Conservation (phyloP, 2,797 vertebrate species). For the Gymnodraco acuticeps region DNA sequence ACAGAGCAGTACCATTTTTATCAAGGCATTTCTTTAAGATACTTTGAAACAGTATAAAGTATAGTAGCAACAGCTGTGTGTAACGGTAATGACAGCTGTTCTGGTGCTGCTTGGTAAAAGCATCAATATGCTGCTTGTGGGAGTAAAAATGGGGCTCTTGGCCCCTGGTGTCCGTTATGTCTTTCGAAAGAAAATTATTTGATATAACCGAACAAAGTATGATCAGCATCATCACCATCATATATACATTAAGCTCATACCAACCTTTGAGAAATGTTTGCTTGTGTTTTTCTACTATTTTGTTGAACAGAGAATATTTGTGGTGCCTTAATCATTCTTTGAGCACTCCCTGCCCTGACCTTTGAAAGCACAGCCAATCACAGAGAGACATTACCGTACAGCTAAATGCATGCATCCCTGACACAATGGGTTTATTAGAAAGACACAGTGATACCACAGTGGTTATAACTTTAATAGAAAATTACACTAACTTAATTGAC, state of each 20-base stretch:
- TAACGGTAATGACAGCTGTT: neutral
- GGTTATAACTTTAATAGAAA: neutral
- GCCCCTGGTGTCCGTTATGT: neutral
- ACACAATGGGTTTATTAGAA: neutral
- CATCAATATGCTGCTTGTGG: neutral
- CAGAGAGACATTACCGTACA: neutral
- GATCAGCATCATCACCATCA: neutral
- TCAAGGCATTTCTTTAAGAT: neutral
- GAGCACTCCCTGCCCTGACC: neutral
- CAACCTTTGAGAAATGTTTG: neutral
- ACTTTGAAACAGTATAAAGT: no score
- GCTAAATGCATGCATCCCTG: neutral
- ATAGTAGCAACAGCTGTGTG: neutral
- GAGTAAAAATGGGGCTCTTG: no score
- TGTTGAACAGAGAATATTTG: neutral
- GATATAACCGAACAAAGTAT: neutral
- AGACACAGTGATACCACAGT: neutral
- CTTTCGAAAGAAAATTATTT: no score
- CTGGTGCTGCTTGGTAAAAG: neutral
- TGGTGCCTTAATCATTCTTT: neutral
- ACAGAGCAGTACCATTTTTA: neutral
- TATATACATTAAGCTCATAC: neutral
- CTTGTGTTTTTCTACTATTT: neutral
- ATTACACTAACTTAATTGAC: neutral
- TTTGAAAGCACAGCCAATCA: constrained; percentile 7